These are phyloP conservation scores for Epinotia nisella DNA, from an alignment of 2,888 invertebrate species.

Conservation along the genomic window DNA sequence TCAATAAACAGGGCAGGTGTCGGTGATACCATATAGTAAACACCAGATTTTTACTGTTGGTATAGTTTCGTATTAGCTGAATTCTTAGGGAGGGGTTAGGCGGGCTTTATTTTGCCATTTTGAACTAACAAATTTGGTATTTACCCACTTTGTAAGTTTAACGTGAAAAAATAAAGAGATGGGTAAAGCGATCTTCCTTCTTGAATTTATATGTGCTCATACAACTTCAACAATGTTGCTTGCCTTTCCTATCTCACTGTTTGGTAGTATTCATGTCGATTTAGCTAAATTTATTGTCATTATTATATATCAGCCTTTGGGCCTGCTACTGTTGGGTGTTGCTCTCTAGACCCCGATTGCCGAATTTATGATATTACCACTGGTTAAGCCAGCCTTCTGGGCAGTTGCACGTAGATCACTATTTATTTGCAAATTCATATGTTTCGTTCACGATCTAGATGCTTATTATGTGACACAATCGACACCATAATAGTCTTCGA, in stretches of 20 bases:
- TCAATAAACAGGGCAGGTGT: slow-evolving; percentile 18
- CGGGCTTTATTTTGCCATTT: slow-evolving; percentile 8
- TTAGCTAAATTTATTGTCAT: slow-evolving; percentile 7
- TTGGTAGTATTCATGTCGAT: slow-evolving; percentile 4
- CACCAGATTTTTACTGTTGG: slow-evolving; percentile 2
- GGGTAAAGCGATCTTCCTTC: neutral
- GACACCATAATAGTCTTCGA: no score
- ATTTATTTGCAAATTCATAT: no score
- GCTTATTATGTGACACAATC: no score
- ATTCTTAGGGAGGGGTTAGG: slow-evolving; percentile 19
- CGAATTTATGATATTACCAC: no score
- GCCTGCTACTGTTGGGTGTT: no score
- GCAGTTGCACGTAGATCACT: no score
- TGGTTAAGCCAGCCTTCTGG: no score
- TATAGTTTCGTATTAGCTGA: slow-evolving; percentile 12
- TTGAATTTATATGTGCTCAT: slow-evolving; percentile 16
- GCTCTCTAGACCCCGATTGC: no score
- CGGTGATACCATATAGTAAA: slow-evolving; percentile 2
- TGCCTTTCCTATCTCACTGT: neutral
- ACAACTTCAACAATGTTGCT: slow-evolving; percentile 18
- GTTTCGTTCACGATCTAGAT: no score
- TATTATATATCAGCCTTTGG: slow-evolving; percentile 5
- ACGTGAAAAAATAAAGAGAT: slow-evolving; percentile 11
- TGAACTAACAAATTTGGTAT: neutral
- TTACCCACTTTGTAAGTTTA: slow-evolving; percentile 7